Conservation (phyloP, 2,888 invertebrate genomes). For the Epinotia ramella region DNA sequence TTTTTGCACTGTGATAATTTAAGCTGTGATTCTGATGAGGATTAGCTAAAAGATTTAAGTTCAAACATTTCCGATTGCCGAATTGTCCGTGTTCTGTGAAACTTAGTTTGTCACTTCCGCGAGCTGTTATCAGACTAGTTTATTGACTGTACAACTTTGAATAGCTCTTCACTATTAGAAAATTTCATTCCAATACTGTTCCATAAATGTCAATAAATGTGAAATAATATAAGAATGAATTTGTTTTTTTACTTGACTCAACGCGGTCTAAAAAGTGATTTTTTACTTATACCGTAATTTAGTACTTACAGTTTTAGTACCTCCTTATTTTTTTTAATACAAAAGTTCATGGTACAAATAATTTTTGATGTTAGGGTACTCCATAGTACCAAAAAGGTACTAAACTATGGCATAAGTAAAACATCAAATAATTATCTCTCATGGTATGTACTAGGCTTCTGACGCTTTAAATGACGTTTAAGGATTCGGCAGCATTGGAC, state of each 20-base stretch:
- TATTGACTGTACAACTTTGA: conserved; percentile 43
- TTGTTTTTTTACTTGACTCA: background rate
- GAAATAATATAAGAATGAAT: conserved; percentile 18
- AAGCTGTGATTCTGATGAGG: conserved; percentile 72
- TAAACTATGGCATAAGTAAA: too few species aligned
- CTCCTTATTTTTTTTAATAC: too few species aligned
- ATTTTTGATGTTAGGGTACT: too few species aligned
- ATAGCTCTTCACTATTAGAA: conserved; percentile 29
- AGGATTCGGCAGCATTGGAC: too few species aligned
- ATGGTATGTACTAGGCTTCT: too few species aligned
- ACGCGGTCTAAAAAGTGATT: too few species aligned
- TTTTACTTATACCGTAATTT: too few species aligned
- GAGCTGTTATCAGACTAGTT: conserved; percentile 50
- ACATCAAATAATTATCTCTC: too few species aligned
- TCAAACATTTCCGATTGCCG: conserved; percentile 17
- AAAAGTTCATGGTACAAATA: too few species aligned
- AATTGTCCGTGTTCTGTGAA: conserved; percentile 19
- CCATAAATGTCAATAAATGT: conserved; percentile 44
- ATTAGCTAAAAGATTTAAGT: conserved; percentile 59
- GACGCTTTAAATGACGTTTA: too few species aligned
- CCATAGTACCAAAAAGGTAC: too few species aligned
- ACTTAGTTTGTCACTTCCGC: conserved; percentile 49
- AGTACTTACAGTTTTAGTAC: too few species aligned
- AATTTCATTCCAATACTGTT: conserved; percentile 44
- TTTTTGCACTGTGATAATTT: conserved; percentile 82